Evolutionary conservation across 2,113 vertebrate species (phyloP), one percentile per base, ranked within the genome.

Genomic region (Tympanuchus pallidicinctus): DNA sequence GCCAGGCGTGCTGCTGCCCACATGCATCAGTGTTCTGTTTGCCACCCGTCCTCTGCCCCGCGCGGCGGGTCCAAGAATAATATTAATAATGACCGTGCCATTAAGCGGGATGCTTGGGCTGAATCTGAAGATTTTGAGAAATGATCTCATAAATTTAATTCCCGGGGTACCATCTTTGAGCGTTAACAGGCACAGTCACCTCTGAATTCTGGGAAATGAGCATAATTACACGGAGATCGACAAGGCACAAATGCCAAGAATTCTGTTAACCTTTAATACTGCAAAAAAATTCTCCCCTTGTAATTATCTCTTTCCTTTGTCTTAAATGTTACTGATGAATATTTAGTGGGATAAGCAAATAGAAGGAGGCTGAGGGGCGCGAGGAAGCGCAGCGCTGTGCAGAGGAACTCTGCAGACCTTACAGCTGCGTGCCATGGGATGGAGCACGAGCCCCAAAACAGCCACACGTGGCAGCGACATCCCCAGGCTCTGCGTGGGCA

Each of bases 221-320:
- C 95, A 97, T 98, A 98, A 98, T 98, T 98, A 98, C 97, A 98
- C 96, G 97, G 97, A 98, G 97, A 98, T 97, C 97, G 97, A 98
- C 98, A 98, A 91, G 97, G 97, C 98, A 98, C 97, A 98, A 98
- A 98, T 98, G 98, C 97, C 97, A 98, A 98, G 97, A 98, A 98
- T 98, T 97, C 97, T 97, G 98, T 98, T 98, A 98, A 98, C 98
- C 97, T 98, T 98, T 98, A 97, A 96, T 98, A 97, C 96, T 93
- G 97, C 94, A 88, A 96, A 96, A 98, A 98, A 98, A 97, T 88
- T 97, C 96, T 96, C 97, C 95, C 95, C 96, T 97, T 97, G 95
- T 98, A 98, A 98, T 98, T 98, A 98, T 98, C 97, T 97, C 93
- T 97, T 98, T 93, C 96, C 95, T 98, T 98, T 98, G 98, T 98